A percentile compares a stretch with the other conserved stretches of the same genome.
phyloP scores from a whole-genome alignment of 53 echinoderm and acorn worm species.

The Pentamera pediparva region DNA sequence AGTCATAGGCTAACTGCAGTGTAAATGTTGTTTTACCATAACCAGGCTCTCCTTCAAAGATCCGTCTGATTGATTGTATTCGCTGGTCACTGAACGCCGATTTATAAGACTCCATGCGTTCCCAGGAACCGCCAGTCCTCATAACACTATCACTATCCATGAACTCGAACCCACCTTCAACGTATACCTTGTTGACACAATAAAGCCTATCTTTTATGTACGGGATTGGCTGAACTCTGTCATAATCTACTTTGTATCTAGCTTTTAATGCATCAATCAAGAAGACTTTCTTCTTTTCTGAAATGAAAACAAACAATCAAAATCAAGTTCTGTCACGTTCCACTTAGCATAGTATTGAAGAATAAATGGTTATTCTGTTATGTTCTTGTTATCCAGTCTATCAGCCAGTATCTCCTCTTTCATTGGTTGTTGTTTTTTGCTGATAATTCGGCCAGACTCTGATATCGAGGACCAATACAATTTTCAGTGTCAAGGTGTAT shows the following conservation, averaged over 20 bases:
- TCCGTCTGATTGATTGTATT: neutral
- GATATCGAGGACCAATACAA: no score
- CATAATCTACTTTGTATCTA: neutral
- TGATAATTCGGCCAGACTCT: no score
- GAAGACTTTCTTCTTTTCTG: neutral
- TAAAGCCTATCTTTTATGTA: slow-evolving; percentile 6
- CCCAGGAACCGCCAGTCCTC: neutral
- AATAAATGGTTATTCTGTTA: no score
- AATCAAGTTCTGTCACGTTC: no score
- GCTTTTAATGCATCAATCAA: neutral
- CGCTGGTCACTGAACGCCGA: neutral
- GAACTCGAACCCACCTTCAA: neutral
- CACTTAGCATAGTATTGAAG: no score
- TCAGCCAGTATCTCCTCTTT: no score
- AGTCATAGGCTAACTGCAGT: neutral
- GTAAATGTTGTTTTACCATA: neutral
- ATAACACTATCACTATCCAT: neutral
- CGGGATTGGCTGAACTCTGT: neutral
- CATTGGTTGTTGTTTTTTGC: no score
- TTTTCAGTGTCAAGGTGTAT: no score
- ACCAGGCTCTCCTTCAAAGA: neutral
- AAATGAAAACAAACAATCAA: no score
- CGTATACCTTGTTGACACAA: neutral
- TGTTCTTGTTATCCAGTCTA: no score
- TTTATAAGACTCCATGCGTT: neutral